Conservation (phyloP, 2,888 invertebrate species). For the Stenurella melanura region DNA sequence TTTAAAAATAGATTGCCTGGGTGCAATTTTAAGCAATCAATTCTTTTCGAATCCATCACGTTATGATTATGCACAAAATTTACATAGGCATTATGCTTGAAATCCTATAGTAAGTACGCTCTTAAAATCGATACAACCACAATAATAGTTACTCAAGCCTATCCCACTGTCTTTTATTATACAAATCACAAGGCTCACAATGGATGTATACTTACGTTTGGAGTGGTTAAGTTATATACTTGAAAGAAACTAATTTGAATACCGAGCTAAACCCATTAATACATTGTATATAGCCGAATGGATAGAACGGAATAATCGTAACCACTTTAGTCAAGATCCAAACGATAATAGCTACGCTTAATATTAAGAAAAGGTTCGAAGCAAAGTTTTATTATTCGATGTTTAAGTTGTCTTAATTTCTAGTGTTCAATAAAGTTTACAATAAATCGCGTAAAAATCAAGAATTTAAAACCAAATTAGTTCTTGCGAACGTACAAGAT, state of each 20-base stretch:
- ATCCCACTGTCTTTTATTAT: constrained; percentile 21
- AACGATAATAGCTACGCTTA: constrained; percentile 6
- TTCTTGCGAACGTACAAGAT: too few species aligned
- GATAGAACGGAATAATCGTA: constrained; percentile 16
- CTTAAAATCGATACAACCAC: constrained; percentile 1
- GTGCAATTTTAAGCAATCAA: too few species aligned
- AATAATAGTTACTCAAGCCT: constrained; percentile 11
- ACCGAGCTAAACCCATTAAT: constrained; percentile 28
- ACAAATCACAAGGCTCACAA: constrained; percentile 10
- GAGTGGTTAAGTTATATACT: constrained; percentile 20
- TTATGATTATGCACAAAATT: not conserved
- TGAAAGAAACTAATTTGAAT: constrained; percentile 33
- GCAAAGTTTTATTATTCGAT: not conserved
- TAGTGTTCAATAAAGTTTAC: not conserved
- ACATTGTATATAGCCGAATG: constrained; percentile 1
- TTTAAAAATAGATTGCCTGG: too few species aligned
- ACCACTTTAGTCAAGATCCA: constrained; percentile 7
- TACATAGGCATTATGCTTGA: not conserved
- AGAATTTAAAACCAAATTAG: too few species aligned
- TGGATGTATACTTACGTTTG: constrained; percentile 14
- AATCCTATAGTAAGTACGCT: not conserved
- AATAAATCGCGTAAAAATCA: not conserved
- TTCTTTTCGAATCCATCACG: not conserved
- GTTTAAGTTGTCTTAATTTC: not conserved
- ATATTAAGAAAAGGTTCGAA: not conserved